phyloP scores from a whole-genome alignment of 2,888 invertebrate genomes.

The Parnassius mnemosyne region DNA sequence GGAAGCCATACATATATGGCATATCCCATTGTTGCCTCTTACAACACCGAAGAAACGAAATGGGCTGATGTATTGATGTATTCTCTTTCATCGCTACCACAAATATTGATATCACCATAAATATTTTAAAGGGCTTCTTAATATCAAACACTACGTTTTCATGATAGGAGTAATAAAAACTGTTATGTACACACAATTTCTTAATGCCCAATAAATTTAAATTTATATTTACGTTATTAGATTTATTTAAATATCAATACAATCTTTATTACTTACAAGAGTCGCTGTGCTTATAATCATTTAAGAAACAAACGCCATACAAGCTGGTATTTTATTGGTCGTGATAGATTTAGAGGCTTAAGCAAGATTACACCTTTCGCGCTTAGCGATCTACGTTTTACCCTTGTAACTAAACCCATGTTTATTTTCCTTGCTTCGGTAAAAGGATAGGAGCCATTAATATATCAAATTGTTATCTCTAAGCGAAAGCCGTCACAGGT shows the following conservation, averaged over 20 bases:
- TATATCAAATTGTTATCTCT: conserved; percentile 25
- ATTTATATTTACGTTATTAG: neutral
- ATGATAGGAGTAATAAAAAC: neutral
- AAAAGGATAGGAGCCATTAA: conserved; percentile 24
- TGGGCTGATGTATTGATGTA: too few species aligned
- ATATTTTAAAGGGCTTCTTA: too few species aligned
- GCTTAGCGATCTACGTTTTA: conserved; percentile 24
- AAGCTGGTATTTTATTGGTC: conserved; percentile 24
- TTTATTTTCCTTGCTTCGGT: conserved; percentile 21
- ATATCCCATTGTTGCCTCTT: too few species aligned
- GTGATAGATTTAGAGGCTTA: conserved; percentile 30
- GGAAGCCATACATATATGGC: too few species aligned
- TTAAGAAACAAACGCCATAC: conserved; percentile 19
- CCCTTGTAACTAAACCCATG: conserved; percentile 24
- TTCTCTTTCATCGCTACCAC: too few species aligned
- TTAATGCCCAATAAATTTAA: neutral
- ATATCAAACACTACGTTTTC: too few species aligned
- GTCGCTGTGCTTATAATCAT: conserved; percentile 25
- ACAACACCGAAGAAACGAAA: too few species aligned
- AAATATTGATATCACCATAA: too few species aligned
- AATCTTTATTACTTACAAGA: conserved; percentile 25
- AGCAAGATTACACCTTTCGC: conserved; percentile 28
- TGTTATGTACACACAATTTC: neutral
- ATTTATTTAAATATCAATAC: conserved; percentile 12
- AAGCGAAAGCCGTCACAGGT: conserved; percentile 17